These are phyloP conservation scores for Brachionus koreanus DNA, from an alignment of 1,140 invertebrate genomes.

Conservation along the genomic window DNA sequence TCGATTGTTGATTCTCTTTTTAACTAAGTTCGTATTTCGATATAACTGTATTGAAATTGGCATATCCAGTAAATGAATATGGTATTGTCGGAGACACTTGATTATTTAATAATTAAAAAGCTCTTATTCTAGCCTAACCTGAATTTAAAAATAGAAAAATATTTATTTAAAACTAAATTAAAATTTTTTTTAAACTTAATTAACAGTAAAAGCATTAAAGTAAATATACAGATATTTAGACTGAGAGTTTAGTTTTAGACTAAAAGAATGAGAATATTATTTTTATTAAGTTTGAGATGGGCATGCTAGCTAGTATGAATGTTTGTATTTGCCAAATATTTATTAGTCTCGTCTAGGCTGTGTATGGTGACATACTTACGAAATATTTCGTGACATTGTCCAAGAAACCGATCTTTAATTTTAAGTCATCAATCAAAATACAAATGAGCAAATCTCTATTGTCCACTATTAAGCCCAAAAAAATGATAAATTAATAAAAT, in stretches of 20 bases:
- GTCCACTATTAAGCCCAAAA: background rate
- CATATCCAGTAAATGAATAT: background rate
- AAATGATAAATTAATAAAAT: constrained; percentile 6
- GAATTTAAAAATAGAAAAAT: background rate
- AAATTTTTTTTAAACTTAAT: constrained; percentile 13
- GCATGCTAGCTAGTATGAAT: background rate
- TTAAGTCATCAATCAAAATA: background rate
- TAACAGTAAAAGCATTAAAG: constrained; percentile 1
- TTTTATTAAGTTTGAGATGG: background rate
- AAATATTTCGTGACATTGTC: constrained; percentile 30
- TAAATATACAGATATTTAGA: background rate
- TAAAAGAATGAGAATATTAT: background rate
- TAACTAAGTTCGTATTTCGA: background rate
- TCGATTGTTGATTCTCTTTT: background rate
- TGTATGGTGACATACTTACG: background rate
- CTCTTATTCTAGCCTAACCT: constrained; percentile 12
- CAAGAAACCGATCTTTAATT: background rate
- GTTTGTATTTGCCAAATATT: constrained; percentile 21
- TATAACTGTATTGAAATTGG: constrained; percentile 13
- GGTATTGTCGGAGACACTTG: background rate
- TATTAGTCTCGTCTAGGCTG: constrained; percentile 17
- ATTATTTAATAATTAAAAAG: background rate
- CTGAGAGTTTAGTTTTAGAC: background rate
- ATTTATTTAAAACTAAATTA: background rate
- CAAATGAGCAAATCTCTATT: background rate